Base-by-base conservation (phyloP, 2,888 invertebrate genomes). In the Drosophila villosipedis region DNA sequence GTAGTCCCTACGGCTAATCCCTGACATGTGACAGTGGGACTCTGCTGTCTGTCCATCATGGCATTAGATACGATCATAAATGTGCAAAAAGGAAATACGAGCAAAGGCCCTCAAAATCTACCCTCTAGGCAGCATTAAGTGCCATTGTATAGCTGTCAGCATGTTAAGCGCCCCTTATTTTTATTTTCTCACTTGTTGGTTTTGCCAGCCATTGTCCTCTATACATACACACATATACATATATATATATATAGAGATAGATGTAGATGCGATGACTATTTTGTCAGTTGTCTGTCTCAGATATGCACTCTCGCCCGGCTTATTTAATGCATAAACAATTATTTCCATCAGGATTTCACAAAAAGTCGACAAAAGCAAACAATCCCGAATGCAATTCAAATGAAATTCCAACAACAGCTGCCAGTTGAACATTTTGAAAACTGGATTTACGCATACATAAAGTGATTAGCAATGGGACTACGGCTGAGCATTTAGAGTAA, bases 311-410 rank as follows among this genome's bases (percentile, higher is more conserved):
- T 39, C 65, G 76, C 73, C 76, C 82, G 88, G 91, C 91, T 90
- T 90, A 89, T 90, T 90, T 90, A 91, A 91, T 91, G 91, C 91
- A 87, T 83, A 85, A 91, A 90, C 90, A 91, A 91, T 90, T 91
- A 91, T 90, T 91, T 82, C 87, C 82, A 91, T 89, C 90, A 88
- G 86, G 87, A 87, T 89, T 91, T 80, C 76, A 83, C 85, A 89
- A 82, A 89, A 87, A 85, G 87, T 85, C 91, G 88, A 86, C 84
- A 87, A 82, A 86, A 70, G 91, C 72, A 91, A 89, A 90, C 83
- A 85, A 82, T 84, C 82, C 68, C 69, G 62, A 66, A 68, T 69
- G 78, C 78, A 79, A 67, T 79, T 78, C 82, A 67, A 78, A 58
- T 64, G 60, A 82, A 79, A 73, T 59, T 41, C 61, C 50, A 63